Evolutionary conservation across 2,113 vertebrate species (phyloP).

Genomic region (Ptychochromis oligacanthus): DNA sequence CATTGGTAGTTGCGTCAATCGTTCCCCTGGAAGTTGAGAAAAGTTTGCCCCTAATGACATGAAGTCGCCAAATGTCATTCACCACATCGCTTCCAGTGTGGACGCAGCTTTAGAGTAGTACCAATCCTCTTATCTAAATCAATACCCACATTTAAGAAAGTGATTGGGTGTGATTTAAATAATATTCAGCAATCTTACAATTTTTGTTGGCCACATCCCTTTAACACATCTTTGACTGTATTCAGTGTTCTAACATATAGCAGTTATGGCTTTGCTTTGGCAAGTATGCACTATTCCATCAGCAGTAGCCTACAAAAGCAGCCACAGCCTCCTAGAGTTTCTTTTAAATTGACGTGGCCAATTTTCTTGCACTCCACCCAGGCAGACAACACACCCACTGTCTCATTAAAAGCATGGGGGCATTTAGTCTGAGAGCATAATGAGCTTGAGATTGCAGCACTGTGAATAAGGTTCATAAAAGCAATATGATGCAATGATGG

Average conservation of each 20-base stretch:
- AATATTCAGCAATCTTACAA: background rate
- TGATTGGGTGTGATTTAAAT: background rate
- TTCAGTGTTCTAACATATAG: background rate
- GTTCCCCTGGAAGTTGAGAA: no score
- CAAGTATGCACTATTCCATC: background rate
- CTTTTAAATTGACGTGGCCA: constrained; percentile 82
- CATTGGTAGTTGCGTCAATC: background rate
- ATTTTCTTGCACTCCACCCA: constrained; percentile 80
- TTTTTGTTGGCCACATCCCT: background rate
- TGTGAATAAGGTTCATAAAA: constrained; percentile 40
- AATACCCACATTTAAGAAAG: background rate
- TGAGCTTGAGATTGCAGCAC: constrained; percentile 82
- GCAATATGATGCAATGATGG: background rate
- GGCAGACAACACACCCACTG: constrained; percentile 83
- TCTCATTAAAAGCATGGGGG: constrained; percentile 87
- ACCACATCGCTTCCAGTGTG: background rate
- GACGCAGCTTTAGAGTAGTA: background rate
- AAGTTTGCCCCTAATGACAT: no score
- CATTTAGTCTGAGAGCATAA: constrained; percentile 85
- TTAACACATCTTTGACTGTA: background rate
- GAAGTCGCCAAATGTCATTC: background rate
- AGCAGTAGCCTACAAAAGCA: background rate
- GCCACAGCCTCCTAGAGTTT: constrained; percentile 49
- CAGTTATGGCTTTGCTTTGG: constrained; percentile 19
- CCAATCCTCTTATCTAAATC: background rate